phyloP scores from a whole-genome alignment of 1,140 invertebrate species.

The Globodera rostochiensis region DNA sequence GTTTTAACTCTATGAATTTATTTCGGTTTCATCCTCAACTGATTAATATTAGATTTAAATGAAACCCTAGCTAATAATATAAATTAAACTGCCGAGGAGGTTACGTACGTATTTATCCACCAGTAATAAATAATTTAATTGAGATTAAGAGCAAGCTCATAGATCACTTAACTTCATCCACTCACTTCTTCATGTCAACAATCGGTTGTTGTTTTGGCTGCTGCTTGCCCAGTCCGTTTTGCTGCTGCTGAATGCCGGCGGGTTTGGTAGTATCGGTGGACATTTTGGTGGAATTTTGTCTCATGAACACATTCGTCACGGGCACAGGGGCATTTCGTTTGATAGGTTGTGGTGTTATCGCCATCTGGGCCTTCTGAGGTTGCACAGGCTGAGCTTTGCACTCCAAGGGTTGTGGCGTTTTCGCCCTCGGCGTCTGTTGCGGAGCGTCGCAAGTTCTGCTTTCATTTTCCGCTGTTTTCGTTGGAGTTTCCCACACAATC shows the following conservation, averaged over 20 bases:
- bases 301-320: not conserved
- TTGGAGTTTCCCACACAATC: not conserved
- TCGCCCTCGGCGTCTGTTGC: no score
- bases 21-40: no score
- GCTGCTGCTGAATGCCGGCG: not conserved
- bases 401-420: not conserved
- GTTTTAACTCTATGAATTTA: no score
- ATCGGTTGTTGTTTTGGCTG: not conserved
- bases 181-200: no score
- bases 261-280: no score
- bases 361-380: not conserved
- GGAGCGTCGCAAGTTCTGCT: not conserved
- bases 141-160: not conserved
- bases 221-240: not conserved
- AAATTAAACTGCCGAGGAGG: no score
- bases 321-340: not conserved
- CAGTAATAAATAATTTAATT: no score
- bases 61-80: no score
- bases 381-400: not conserved
- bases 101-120: no score
- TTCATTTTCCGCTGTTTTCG: not conserved
- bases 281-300: not conserved
- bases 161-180: not conserved
- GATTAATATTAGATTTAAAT: no score
- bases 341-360: not conserved